A percentile compares a stretch with the other conserved stretches of the same genome.
These are phyloP conservation scores for Pachypanchax playfairii DNA, from an alignment of 2,113 vertebrate genomes.

Conservation along the genomic window DNA sequence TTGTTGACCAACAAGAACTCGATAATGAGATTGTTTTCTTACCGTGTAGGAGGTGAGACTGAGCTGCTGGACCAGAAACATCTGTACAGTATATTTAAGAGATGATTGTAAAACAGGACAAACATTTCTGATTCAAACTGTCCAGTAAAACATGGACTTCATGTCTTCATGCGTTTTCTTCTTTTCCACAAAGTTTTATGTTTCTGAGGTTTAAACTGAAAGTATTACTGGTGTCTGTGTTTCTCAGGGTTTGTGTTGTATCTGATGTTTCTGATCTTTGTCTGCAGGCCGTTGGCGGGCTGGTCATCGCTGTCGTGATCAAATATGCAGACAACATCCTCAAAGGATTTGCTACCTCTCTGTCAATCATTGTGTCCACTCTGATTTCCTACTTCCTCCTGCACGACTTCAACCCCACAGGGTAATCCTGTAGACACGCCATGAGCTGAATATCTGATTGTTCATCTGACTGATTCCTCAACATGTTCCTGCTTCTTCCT, in stretches of 20 bases:
- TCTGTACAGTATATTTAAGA: no score
- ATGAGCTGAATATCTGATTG: not conserved
- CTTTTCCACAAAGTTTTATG: no score
- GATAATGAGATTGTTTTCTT: no score
- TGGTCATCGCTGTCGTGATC: constrained; percentile 69
- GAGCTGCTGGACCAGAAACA: no score
- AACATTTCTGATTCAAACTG: no score
- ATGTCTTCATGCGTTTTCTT: no score
- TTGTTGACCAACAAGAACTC: no score
- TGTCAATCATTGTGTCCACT: constrained; percentile 69
- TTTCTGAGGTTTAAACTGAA: no score
- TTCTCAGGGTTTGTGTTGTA: not conserved
- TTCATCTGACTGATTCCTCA: not conserved
- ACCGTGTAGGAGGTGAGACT: no score
- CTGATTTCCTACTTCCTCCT: constrained; percentile 69
- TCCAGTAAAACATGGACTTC: no score
- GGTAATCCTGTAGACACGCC: constrained; percentile 32
- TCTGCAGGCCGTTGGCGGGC: constrained; percentile 66
- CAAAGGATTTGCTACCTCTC: constrained; percentile 71
- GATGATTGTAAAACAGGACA: no score
- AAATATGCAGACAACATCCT: constrained; percentile 78
- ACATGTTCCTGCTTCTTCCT: constrained; percentile 9
- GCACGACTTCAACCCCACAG: constrained; percentile 62
- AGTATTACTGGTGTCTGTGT: no score
- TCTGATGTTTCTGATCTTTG: not conserved